Conservation (phyloP, 2,888 invertebrate genomes). For the Gerris lacustris region DNA sequence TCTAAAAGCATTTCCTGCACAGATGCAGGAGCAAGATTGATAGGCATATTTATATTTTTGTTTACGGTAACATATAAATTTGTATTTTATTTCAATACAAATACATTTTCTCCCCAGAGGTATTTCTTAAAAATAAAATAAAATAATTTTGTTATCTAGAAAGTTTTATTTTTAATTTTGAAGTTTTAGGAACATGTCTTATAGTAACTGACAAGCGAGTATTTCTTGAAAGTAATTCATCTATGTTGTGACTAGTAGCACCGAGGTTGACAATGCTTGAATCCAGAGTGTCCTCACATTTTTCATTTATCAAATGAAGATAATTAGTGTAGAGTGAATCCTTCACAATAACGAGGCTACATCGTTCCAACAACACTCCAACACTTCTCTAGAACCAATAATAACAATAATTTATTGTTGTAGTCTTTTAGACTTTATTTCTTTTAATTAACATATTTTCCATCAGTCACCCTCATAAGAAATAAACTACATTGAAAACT, state of each 20-base stretch:
- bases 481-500: too few relatives aligned
- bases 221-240: conserved; percentile 46
- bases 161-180: conserved; percentile 57
- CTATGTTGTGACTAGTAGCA: conserved; percentile 46
- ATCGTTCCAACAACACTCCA: conserved; percentile 61
- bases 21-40: too few relatives aligned
- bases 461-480: too few relatives aligned
- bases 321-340: conserved; percentile 70
- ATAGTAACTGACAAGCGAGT: conserved; percentile 83
- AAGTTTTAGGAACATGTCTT: conserved; percentile 81
- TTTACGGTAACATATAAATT: too few relatives aligned
- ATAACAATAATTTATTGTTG: conserved; percentile 12
- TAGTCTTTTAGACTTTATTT: background rate
- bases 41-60: too few relatives aligned
- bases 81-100: too few relatives aligned
- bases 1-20: too few relatives aligned
- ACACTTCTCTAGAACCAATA: conserved; percentile 24
- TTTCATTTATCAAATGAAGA: conserved; percentile 75
- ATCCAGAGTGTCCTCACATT: conserved; percentile 49
- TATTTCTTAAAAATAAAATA: background rate
- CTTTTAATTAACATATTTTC: too few relatives aligned
- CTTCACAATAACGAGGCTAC: conserved; percentile 76
- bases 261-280: conserved; percentile 51
- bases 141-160: conserved; percentile 36
- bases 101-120: too few relatives aligned